Conservation (phyloP, 2,113 vertebrate genomes). For the Notechis scutatus region DNA sequence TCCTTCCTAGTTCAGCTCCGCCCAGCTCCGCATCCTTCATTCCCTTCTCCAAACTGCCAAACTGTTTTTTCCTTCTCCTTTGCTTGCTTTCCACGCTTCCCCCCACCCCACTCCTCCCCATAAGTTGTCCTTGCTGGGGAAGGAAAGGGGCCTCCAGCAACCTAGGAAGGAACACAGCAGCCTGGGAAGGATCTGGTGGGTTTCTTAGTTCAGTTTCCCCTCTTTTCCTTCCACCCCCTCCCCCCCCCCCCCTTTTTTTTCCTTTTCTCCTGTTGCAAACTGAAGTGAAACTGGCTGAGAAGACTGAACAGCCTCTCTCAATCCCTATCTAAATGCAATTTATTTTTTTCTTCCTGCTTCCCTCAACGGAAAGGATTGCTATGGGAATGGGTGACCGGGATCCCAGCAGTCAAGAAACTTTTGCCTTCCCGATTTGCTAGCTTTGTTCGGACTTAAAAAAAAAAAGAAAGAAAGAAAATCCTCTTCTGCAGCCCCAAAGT, state of each 20-base stretch:
- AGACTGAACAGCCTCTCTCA: neutral
- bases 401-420: neutral
- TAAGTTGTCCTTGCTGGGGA: neutral
- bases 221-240: too few relatives aligned
- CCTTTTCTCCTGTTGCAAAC: neutral
- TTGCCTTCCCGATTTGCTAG: neutral
- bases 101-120: neutral
- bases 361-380: neutral
- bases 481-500: constrained; percentile 20
- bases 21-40: neutral
- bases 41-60: neutral
- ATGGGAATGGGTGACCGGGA: neutral
- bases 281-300: neutral
- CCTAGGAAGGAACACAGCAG: neutral
- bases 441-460: neutral
- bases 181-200: neutral
- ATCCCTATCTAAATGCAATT: neutral
- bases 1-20: constrained; percentile 14
- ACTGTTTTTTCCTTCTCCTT: neutral
- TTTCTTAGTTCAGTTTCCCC: neutral
- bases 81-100: neutral
- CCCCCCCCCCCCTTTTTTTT: neutral
- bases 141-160: neutral
- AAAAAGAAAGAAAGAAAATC: neutral
- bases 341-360: too few relatives aligned